phyloP scores from a whole-genome alignment of 35 echinoderm and acorn worm species.

The Hemicentrotus pulcherrimus region DNA sequence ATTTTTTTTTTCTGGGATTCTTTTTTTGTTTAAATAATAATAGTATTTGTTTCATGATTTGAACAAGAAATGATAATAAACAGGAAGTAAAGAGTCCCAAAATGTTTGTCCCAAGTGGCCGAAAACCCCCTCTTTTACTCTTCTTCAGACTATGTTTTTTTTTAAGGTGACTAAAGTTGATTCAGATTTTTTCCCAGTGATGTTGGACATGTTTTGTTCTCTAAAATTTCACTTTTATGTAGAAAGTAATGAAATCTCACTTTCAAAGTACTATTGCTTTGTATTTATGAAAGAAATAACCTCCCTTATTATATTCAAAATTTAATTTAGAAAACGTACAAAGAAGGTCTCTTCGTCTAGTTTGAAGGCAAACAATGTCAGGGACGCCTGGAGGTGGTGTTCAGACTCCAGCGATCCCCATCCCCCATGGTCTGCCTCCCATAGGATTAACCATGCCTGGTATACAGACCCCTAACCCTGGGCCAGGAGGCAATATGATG shows the following conservation, averaged over 20 bases:
- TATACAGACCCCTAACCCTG: background rate
- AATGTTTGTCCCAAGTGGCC: too few species aligned
- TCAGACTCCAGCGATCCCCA: background rate
- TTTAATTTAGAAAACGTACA: background rate
- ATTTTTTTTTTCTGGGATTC: too few species aligned
- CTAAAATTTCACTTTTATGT: background rate
- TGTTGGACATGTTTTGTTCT: background rate
- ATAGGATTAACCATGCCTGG: background rate
- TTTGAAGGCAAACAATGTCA: constrained; percentile 3
- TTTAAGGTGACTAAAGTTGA: too few species aligned
- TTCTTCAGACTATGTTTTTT: too few species aligned
- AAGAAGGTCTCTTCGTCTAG: background rate
- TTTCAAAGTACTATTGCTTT: background rate
- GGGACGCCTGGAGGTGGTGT: background rate
- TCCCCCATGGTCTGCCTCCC: background rate
- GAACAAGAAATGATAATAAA: too few species aligned
- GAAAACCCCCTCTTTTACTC: too few species aligned
- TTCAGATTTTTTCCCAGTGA: background rate
- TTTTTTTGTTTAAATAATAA: too few species aligned
- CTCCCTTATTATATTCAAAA: background rate
- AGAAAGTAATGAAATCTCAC: too few species aligned
- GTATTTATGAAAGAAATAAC: background rate
- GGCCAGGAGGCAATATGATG: background rate
- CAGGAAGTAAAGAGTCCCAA: too few species aligned
- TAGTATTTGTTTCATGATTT: too few species aligned